Base-by-base conservation (phyloP, 2,113 vertebrate species). In the Hystrix cristata region DNA sequence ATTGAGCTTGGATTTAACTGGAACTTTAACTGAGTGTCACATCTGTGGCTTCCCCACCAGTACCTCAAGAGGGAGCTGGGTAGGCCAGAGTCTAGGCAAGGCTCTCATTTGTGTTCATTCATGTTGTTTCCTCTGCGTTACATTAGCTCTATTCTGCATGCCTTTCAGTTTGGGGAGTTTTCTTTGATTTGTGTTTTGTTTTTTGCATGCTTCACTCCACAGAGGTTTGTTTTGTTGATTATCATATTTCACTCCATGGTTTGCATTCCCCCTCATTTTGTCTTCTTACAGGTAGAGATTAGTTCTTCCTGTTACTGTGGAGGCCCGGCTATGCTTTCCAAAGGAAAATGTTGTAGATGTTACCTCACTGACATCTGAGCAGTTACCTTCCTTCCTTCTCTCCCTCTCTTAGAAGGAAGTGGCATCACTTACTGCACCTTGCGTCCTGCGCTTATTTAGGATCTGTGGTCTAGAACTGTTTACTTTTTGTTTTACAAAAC, bases 1-100 rank as follows among this genome's bases (percentile, higher is more conserved):
- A 94, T 98, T 98, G 97, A 98, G 99, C 98, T 99, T 99, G 99
- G 97, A 97, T 98, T 98, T 99, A 98, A 98, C 98, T 98, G 98
- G 99, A 98, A 99, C 98, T 96, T 99, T 98, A 99, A 98, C 98
- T 99, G 99, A 99, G 99, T 99, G 99, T 99, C 99, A 99, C 99
- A 99, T 99, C 99, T 99, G 98, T 99, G 99, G 98, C 98, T 98
- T 98, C 98, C 98, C 98, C 97, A 96, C 93, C 98, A 98, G 97
- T 90, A 95, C 93, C 87, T 95, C 93, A 88, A 90, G 97, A 97
- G 98, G 97, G 98, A 97, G 97, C 98, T 96, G 97, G 97, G 98
- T 98, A 98, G 98, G 98, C 98, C 98, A 98, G 97, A 97, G 97
- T 98, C 97, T 96, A 98, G 80, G 92, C 97, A 97, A 97, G 98